A percentile compares a stretch with the other conserved stretches of the same genome.
These are phyloP conservation scores for Brachypterus glaber DNA, from an alignment of 2,888 invertebrate species.

Conservation along the genomic window DNA sequence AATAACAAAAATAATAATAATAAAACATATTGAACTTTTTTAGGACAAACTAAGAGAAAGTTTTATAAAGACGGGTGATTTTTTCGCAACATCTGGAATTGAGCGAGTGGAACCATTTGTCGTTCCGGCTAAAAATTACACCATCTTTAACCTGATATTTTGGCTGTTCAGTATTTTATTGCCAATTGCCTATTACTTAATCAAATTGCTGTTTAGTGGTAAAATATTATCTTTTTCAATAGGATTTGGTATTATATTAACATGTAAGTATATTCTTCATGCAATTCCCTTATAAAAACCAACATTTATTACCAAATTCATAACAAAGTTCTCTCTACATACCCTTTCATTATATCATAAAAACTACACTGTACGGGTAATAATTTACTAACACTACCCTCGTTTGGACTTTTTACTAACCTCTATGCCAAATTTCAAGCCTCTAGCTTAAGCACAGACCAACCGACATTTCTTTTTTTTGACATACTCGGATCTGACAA, in stretches of 20 bases:
- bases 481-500: too few species aligned
- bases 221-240: conserved; percentile 60
- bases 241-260: conserved; percentile 57
- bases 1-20: too few species aligned
- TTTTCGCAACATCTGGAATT: conserved; percentile 66
- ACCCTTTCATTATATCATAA: too few species aligned
- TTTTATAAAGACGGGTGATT: conserved; percentile 66
- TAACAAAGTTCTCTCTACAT: too few species aligned
- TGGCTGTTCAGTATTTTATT: conserved; percentile 62
- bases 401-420: too few species aligned
- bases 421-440: too few species aligned
- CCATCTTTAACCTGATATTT: conserved; percentile 59
- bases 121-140: conserved; percentile 51
- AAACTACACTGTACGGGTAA: too few species aligned
- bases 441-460: too few species aligned
- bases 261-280: conserved; percentile 56
- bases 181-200: conserved; percentile 62
- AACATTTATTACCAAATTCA: too few species aligned
- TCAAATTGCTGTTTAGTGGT: conserved; percentile 60
- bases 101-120: conserved; percentile 51
- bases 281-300: too few species aligned
- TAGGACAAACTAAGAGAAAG: conserved; percentile 65
- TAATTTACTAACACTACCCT: too few species aligned
- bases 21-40: conserved; percentile 34
- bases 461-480: too few species aligned